These are phyloP conservation scores for Cassiopea andromeda DNA, from an alignment of 30 jellyfish, hydroid and myxozoan species.

Conservation along the genomic window DNA sequence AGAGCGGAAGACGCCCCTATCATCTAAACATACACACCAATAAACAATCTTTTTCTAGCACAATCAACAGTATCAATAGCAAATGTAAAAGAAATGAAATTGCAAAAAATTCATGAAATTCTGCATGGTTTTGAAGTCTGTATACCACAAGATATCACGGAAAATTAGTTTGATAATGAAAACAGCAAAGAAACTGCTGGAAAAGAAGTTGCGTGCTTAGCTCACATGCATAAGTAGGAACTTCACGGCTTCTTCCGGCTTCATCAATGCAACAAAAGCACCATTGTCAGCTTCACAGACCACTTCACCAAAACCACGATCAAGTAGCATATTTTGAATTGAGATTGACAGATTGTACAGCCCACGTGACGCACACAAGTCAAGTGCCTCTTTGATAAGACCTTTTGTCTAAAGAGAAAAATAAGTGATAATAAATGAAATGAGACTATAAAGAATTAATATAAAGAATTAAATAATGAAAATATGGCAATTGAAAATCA, in stretches of 20 bases:
- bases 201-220: neutral
- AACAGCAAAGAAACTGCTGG: too few relatives aligned
- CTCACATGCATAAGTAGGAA: conserved; percentile 76
- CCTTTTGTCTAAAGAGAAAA: conserved; percentile 67
- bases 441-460: neutral
- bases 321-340: conserved; percentile 78
- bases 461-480: neutral
- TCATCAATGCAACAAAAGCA: conserved; percentile 63
- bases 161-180: too few relatives aligned
- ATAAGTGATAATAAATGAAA: neutral
- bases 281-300: conserved; percentile 73
- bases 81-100: too few relatives aligned
- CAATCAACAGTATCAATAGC: too few relatives aligned
- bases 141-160: too few relatives aligned
- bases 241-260: conserved; percentile 83
- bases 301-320: conserved; percentile 82
- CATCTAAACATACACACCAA: too few relatives aligned
- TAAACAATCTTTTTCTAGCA: too few relatives aligned
- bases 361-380: conserved; percentile 70
- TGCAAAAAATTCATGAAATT: too few relatives aligned
- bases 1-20: too few relatives aligned
- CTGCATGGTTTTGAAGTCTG: too few relatives aligned
- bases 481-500: too few relatives aligned
- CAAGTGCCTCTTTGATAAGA: conserved; percentile 71
- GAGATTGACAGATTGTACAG: conserved; percentile 49